Percentiles rank a stretch among this genome's conserved stretches.
phyloP scores from a whole-genome alignment of 2,797 vertebrate species.

The Hoplostethus atlanticus region DNA sequence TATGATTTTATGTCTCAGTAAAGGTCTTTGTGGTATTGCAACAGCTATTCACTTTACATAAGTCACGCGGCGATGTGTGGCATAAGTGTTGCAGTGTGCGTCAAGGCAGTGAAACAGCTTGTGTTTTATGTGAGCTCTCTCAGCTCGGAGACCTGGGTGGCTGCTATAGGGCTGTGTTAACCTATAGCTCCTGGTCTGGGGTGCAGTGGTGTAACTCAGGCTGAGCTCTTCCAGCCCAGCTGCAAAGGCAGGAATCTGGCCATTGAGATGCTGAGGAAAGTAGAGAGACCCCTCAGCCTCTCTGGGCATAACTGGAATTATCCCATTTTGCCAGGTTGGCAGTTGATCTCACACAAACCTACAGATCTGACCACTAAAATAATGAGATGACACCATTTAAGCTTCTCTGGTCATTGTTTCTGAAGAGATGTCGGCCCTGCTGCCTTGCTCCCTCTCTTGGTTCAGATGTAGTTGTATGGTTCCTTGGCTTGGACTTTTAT shows the following conservation, averaged over 20 bases:
- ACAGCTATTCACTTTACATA: slow-evolving; percentile 62
- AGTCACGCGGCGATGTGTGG: slow-evolving; percentile 55
- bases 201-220: slow-evolving; percentile 59
- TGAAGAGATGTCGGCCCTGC: slow-evolving; percentile 70
- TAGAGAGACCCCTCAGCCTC: slow-evolving; percentile 16
- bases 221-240: slow-evolving; percentile 58
- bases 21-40: slow-evolving; percentile 56
- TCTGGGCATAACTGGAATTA: slow-evolving; percentile 41
- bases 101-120: slow-evolving; percentile 73
- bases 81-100: slow-evolving; percentile 66
- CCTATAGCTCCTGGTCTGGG: slow-evolving; percentile 45
- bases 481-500: slow-evolving; percentile 83
- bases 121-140: slow-evolving; percentile 77
- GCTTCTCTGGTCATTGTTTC: slow-evolving; percentile 66
- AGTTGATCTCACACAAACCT: slow-evolving; percentile 50
- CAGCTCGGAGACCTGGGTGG: slow-evolving; percentile 66
- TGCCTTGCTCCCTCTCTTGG: slow-evolving; percentile 60
- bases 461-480: slow-evolving; percentile 71
- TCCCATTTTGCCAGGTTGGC: slow-evolving; percentile 37
- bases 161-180: slow-evolving; percentile 62
- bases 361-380: slow-evolving; percentile 63
- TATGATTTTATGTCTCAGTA: slow-evolving; percentile 41
- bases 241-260: slow-evolving; percentile 51
- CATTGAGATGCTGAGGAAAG: slow-evolving; percentile 21
- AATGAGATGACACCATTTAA: slow-evolving; percentile 50